Evolutionary conservation across 2,113 vertebrate genomes (phyloP).

Genomic region (Crotalus horridus): DNA sequence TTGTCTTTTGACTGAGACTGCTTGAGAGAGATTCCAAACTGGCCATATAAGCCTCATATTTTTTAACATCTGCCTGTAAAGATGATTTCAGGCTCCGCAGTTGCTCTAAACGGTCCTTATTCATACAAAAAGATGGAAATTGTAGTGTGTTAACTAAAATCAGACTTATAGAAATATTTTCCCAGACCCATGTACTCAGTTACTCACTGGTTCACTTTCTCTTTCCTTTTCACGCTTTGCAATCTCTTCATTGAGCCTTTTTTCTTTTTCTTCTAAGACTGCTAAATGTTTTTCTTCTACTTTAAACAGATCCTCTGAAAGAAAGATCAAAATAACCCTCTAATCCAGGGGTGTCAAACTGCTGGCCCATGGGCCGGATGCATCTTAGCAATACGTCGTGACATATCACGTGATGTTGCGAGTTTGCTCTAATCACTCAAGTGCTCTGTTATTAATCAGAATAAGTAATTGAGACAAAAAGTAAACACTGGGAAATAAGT

Average conservation of each 20-base stretch:
- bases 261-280: conserved; percentile 76
- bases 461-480: not conserved
- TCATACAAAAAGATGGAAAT: conserved; percentile 15
- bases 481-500: not conserved
- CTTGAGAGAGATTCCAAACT: conserved; percentile 78
- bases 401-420: too few species aligned
- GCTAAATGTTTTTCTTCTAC: conserved; percentile 80
- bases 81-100: conserved; percentile 77
- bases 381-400: too few species aligned
- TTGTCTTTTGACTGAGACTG: conserved; percentile 76
- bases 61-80: conserved; percentile 86
- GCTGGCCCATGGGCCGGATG: too few species aligned
- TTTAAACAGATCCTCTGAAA: conserved; percentile 85
- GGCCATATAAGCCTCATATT: conserved; percentile 81
- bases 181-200: conserved; percentile 18
- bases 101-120: conserved; percentile 84
- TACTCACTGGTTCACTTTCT: conserved; percentile 82
- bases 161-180: not conserved
- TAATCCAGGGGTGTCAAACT: too few species aligned
- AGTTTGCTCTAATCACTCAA: not conserved
- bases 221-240: conserved; percentile 85
- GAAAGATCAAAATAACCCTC: conserved; percentile 16
- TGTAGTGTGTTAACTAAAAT: not conserved
- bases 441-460: not conserved
- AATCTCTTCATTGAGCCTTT: conserved; percentile 78